phyloP scores from a whole-genome alignment of 2,888 invertebrate species.

The Drosophila eohydei region DNA sequence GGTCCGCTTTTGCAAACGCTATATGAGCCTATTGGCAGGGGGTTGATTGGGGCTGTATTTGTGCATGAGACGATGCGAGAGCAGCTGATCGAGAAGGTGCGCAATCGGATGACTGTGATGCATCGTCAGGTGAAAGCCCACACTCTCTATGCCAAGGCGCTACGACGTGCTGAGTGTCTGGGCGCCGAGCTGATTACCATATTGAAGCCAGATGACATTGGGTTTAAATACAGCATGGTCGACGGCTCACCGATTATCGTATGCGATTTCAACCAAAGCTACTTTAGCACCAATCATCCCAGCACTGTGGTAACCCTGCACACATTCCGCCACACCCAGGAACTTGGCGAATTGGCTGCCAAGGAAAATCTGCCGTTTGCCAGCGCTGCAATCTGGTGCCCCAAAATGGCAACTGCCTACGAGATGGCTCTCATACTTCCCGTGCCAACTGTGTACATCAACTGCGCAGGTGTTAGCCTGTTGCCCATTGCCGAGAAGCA shows the following conservation, averaged over 20 bases:
- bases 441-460: constrained; percentile 43
- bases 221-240: constrained; percentile 42
- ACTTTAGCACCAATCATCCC: constrained; percentile 50
- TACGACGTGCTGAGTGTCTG: constrained; percentile 43
- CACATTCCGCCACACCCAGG: constrained; percentile 55
- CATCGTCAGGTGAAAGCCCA: constrained; percentile 50
- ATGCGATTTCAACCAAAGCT: constrained; percentile 57
- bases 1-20: constrained; percentile 44
- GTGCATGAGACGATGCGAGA: constrained; percentile 64
- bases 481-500: constrained; percentile 27
- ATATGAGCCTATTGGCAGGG: constrained; percentile 44
- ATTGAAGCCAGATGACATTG: constrained; percentile 49
- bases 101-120: constrained; percentile 39
- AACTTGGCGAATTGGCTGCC: constrained; percentile 34
- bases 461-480: constrained; percentile 45
- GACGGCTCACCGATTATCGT: constrained; percentile 57
- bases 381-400: constrained; percentile 55
- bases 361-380: constrained; percentile 45
- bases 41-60: constrained; percentile 45
- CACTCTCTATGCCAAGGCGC: constrained; percentile 23
- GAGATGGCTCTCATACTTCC: constrained; percentile 49
- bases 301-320: constrained; percentile 64
- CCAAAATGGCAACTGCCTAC: constrained; percentile 55
- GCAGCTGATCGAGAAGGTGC: constrained; percentile 35
- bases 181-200: constrained; percentile 51